phyloP scores from a whole-genome alignment of 2,113 vertebrate genomes.

The Callipepla californica region DNA sequence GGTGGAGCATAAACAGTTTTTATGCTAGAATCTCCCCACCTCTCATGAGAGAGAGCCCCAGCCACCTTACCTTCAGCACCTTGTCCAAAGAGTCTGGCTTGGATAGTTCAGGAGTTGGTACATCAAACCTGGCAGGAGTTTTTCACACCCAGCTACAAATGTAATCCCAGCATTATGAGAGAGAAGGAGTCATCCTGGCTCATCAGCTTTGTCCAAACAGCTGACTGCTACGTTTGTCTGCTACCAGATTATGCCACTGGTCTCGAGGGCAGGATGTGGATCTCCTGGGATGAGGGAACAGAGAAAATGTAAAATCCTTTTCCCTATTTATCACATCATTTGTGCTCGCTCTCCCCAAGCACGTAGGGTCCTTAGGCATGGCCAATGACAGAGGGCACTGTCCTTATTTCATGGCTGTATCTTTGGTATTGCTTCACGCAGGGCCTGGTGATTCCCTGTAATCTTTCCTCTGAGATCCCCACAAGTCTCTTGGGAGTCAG shows the following conservation, averaged over 20 bases:
- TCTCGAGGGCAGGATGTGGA: not conserved
- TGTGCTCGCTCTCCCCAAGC: not conserved
- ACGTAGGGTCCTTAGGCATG: not conserved
- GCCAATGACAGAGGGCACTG: not conserved
- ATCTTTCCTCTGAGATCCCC: not conserved
- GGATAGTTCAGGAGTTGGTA: not conserved
- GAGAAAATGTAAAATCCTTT: not conserved
- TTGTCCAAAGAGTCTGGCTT: not conserved
- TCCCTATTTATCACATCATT: accelerated
- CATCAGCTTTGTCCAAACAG: not conserved
- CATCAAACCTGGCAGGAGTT: not conserved
- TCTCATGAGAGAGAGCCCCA: not conserved
- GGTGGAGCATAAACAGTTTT: accelerated
- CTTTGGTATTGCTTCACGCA: not conserved
- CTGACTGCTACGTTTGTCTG: not conserved
- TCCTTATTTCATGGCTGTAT: not conserved
- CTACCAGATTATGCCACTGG: accelerated
- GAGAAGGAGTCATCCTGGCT: not conserved
- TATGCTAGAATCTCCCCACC: no score
- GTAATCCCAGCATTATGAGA: not conserved
- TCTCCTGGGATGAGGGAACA: not conserved
- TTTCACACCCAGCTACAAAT: not conserved
- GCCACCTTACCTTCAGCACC: not conserved
- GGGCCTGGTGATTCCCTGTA: not conserved
- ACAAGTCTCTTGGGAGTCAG: accelerated